Evolutionary conservation across 2,113 vertebrate species (phyloP).

Genomic region (Peromyscus polionotus): DNA sequence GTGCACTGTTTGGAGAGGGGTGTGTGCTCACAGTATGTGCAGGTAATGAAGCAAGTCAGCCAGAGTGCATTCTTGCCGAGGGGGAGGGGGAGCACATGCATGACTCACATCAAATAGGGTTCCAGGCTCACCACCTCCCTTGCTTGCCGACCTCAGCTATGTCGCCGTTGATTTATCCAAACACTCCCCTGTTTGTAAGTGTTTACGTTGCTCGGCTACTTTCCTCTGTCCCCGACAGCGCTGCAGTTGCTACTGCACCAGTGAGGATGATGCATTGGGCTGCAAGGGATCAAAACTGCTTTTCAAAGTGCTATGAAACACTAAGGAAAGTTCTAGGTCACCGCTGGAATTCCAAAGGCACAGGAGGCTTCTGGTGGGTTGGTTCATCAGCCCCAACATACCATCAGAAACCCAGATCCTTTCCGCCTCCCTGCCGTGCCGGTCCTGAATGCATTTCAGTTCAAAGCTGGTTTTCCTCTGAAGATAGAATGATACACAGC

Average conservation of each 20-base stretch:
- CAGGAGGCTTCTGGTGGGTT: neutral
- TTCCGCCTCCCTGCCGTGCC: neutral
- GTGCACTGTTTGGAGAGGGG: neutral
- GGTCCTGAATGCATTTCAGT: neutral
- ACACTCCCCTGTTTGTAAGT: neutral
- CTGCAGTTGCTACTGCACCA: neutral
- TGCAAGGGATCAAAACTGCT: neutral
- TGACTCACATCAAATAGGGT: neutral
- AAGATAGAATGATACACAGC: neutral
- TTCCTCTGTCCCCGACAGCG: neutral
- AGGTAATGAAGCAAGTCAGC: neutral
- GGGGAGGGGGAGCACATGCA: too few species aligned
- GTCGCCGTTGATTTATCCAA: neutral
- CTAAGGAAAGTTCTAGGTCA: neutral
- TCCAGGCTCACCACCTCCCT: neutral
- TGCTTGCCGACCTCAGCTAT: neutral
- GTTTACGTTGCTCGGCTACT: neutral
- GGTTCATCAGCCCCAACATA: neutral
- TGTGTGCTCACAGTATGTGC: neutral
- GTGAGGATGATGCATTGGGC: neutral
- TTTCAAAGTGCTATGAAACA: neutral
- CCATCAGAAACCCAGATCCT: neutral
- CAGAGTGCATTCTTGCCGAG: neutral
- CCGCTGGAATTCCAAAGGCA: neutral
- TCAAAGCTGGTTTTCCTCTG: neutral